Base-by-base conservation (phyloP, 2,888 invertebrate genomes). In the Drosophila longiperda region DNA sequence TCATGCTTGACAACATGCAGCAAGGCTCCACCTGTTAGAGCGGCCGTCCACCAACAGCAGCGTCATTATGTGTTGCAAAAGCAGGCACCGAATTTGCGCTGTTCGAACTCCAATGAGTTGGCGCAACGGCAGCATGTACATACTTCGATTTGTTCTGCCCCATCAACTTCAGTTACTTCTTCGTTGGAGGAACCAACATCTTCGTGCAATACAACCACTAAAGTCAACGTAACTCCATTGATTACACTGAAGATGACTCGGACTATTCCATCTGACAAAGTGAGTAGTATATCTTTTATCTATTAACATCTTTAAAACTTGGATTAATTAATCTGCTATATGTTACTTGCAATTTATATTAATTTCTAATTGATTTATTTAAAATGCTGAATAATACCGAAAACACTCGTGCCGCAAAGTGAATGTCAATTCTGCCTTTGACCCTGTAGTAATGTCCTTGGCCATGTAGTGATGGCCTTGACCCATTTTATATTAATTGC, bases 181-280 rank as follows among this genome's bases (percentile, higher is more conserved):
- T 26, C 20, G 32, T 33, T 29, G 50, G 54, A 64, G 53, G 40
- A 32, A 40, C 58, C 66, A 38, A 55, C 62, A 50, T 65, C 68
- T 8, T 64, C 61, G 17, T 62, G 69, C 42, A 66, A 55, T 66
- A 63, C 75, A 64, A 62, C 49, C 57, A 42, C 49, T 26, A 86
- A 73, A 52, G 42, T 36, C 42, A 82, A 77, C 52, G 75, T 80
- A 57, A 59, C 78, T 48, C 79, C 91, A 48, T 81, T 90, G 66
- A 87, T 89, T 78, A 91, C 91, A 74, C 90, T 90, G 73, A 92
- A 92, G 75, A 96, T 96, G 96, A 96, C 96, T 93, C 96, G 96
- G 94, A 96, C 96, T 94, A 95, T 96, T 94, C 96, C 96, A 93
- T 96, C 96, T 94, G 96, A 96, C 95, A 96, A 96, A 96, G 96